Percentiles rank a stretch among this genome's conserved stretches.
Conservation (phyloP, 2,888 invertebrate genomes). For the Ochropacha duplaris region DNA sequence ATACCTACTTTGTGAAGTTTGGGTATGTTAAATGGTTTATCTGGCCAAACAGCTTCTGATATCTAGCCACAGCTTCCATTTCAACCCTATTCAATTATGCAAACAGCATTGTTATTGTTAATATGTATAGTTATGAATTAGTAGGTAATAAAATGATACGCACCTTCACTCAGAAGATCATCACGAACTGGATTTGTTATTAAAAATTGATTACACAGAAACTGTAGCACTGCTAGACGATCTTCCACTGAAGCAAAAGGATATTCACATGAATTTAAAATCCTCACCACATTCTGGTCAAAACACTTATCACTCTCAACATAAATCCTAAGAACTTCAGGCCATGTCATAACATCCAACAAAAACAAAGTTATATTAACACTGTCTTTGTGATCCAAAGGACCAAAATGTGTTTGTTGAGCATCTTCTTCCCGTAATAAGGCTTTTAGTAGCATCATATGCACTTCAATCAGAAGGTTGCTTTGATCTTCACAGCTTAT, state of each 20-base stretch:
- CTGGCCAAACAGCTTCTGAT: no score
- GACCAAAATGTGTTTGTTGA: conserved; percentile 97
- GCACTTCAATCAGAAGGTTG: conserved; percentile 94
- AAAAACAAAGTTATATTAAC: conserved; percentile 96
- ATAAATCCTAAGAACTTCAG: conserved; percentile 94
- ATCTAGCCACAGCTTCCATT: no score
- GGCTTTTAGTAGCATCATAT: conserved; percentile 96
- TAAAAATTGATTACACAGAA: conserved; percentile 96
- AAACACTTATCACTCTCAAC: conserved; percentile 94
- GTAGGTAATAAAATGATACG: conserved; percentile 21
- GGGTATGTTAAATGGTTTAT: no score
- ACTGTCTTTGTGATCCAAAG: conserved; percentile 98
- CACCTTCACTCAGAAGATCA: conserved; percentile 96
- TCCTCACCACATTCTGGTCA: conserved; percentile 87
- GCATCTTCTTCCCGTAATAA: conserved; percentile 96
- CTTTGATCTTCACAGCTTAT: conserved; percentile 96
- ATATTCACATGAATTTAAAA: conserved; percentile 90
- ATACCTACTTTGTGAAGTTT: no score
- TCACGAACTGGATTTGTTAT: conserved; percentile 96
- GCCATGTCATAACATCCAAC: conserved; percentile 98
- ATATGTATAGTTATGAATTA: no score
- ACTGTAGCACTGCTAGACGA: conserved; percentile 91
- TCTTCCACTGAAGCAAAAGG: conserved; percentile 93
- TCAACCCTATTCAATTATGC: no score
- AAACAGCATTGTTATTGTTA: no score